Conservation (phyloP, 2,888 invertebrate species). For the Sarcophaga caerulescens region DNA sequence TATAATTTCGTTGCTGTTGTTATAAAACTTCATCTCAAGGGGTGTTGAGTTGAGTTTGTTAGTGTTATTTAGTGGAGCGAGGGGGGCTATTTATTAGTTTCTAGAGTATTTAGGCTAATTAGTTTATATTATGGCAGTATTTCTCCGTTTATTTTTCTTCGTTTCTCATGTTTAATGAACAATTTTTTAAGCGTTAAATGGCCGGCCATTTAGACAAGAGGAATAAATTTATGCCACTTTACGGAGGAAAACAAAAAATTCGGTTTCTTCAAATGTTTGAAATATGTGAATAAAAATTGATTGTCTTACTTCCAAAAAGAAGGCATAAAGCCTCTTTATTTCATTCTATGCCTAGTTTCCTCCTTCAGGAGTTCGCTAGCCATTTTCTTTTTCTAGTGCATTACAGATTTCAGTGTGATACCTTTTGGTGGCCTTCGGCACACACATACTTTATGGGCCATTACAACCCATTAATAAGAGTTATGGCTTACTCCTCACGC, state of each 20-base stretch:
- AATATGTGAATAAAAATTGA: too few species aligned
- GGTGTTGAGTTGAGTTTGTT: conserved; percentile 26
- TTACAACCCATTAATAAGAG: too few species aligned
- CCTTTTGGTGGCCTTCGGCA: too few species aligned
- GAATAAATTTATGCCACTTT: background rate
- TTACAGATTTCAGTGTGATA: too few species aligned
- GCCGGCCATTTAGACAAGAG: background rate
- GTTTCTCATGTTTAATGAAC: background rate
- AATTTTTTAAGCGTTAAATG: conserved; percentile 11
- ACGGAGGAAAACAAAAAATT: background rate
- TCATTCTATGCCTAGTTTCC: background rate
- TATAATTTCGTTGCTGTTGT: conserved; percentile 2
- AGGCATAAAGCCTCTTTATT: background rate
- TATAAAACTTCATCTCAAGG: conserved; percentile 8
- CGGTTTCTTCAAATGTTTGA: background rate
- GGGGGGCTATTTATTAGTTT: conserved; percentile 38
- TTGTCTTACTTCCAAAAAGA: too few species aligned
- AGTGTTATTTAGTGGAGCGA: conserved; percentile 6
- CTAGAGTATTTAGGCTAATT: conserved; percentile 54
- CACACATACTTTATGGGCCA: too few species aligned
- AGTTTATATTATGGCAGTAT: conserved; percentile 37
- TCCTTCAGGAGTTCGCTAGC: too few species aligned
- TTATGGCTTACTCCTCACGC: too few species aligned
- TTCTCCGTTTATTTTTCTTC: background rate
- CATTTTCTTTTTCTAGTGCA: too few species aligned